Base-by-base conservation (phyloP, 64 coral and sea anemone genomes). In the Platygyra sinensis region DNA sequence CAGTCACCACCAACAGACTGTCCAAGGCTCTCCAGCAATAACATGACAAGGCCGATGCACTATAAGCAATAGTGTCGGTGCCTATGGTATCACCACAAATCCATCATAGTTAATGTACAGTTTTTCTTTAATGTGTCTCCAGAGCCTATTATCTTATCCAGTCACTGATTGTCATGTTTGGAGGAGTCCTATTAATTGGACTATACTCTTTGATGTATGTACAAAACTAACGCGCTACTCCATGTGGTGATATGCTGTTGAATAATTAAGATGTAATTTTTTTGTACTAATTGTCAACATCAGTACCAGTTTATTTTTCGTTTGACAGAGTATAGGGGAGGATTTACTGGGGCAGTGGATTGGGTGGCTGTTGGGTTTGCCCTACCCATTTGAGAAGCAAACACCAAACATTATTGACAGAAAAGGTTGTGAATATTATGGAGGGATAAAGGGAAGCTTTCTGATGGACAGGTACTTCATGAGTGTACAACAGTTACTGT, bases 1-100 rank as follows among this genome's bases (percentile, higher is more conserved):
- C 96, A 84, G 96, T 99, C 10, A 99, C 73, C 30, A 99, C 65
- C n/a, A 52, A 99, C 91, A 52, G 96, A 90, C 60, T 99, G 95
- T 46, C 94, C 96, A 73, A 99, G 91, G 52, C 95, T 95, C 77
- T 99, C 94, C 55, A 99, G 55, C 96, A 99, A n/a, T 99, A 36
- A 99, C n/a, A 99, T 4, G 96, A 99, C 25, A 99, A 80, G 20
- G 93, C 96, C 49, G 96, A 99, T 32, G 91, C 94, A 46, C 94
- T 99, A 62, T 99, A 99, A 0, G 90, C 87, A 94, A 99, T 99
- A 15, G 96, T 99, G 38, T 99, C 96, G 22, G 96, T 99, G 0
- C 96, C 96, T n/a, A 86, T 99, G 96, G n/a, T 75, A 99, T 93
- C 25, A 99, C 83, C 5, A 99, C 88, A 99, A 99, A 95, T 51